Conservation (phyloP, 1,140 invertebrate species). For the Leptinotarsa texana region DNA sequence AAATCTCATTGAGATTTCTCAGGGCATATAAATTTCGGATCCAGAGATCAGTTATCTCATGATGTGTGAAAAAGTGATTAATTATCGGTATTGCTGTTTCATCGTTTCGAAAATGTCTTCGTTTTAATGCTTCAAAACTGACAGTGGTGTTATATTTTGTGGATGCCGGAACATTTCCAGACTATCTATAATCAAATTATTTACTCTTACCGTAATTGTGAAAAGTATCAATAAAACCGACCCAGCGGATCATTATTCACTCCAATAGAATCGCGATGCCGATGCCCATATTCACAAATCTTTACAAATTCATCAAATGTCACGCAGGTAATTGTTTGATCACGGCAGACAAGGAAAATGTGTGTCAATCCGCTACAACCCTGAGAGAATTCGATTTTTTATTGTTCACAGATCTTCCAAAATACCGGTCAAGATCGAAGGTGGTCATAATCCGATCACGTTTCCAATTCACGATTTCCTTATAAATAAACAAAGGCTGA, state of each 20-base stretch:
- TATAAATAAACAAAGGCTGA: not conserved
- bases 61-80: too few species aligned
- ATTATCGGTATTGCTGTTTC: too few species aligned
- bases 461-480: not conserved
- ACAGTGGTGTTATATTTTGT: too few species aligned
- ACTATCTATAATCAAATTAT: too few species aligned
- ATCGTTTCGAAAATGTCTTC: too few species aligned
- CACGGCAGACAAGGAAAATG: not conserved
- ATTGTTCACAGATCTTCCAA: not conserved
- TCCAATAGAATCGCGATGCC: not conserved
- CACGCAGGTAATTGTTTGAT: not conserved
- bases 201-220: too few species aligned
- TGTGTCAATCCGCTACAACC: not conserved
- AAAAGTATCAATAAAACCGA: not conserved
- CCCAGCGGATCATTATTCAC: not conserved
- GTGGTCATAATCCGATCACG: conserved; percentile 2
- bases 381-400: not conserved
- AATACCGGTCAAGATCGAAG: not conserved
- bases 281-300: not conserved
- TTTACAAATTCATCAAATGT: not conserved
- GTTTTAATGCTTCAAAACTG: too few species aligned
- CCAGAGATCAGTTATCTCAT: too few species aligned
- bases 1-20: too few species aligned
- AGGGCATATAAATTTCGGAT: too few species aligned
- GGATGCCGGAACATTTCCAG: too few species aligned